phyloP scores from a whole-genome alignment of 2,888 invertebrate species.

The Cryptosula pallasiana region DNA sequence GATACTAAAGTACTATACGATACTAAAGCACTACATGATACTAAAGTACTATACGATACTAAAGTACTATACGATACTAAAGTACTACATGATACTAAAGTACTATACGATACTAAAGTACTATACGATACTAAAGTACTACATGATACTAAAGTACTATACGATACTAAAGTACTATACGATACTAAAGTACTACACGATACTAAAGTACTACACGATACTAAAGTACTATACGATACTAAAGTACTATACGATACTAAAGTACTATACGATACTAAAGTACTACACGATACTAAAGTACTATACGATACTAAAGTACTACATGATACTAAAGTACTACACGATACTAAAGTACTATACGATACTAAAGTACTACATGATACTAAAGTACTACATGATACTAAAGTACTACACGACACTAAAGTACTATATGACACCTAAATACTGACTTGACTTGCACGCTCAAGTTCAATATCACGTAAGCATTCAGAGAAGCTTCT shows the following conservation, averaged over 20 bases:
- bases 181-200: background rate
- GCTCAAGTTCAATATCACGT: slow-evolving; percentile 9
- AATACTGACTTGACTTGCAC: background rate
- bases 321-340: background rate
- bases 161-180: background rate
- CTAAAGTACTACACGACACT: background rate
- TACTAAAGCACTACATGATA: background rate
- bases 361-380: background rate
- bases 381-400: background rate
- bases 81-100: background rate
- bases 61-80: background rate
- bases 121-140: background rate
- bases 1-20: background rate
- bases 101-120: background rate
- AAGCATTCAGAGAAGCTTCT: slow-evolving; percentile 17
- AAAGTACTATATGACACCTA: background rate
- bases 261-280: background rate
- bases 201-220: background rate
- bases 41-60: background rate
- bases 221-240: background rate
- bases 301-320: background rate
- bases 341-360: background rate
- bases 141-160: background rate
- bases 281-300: background rate
- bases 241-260: background rate